A percentile compares a stretch with the other conserved stretches of the same genome.
phyloP scores from a whole-genome alignment of 1,140 invertebrate genomes.

The Chionoecetes opilio region DNA sequence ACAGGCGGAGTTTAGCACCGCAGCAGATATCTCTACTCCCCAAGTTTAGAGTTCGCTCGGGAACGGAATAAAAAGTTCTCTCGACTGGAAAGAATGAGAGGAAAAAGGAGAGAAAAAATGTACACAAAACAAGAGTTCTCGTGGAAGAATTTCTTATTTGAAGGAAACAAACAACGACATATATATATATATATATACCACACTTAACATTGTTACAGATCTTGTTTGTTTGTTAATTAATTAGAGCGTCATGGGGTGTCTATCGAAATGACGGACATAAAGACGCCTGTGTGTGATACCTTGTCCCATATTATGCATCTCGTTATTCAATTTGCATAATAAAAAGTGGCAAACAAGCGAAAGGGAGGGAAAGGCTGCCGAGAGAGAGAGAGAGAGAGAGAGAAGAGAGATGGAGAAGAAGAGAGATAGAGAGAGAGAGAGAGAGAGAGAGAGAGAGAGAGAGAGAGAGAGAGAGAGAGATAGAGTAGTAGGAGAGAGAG shows the following conservation, averaged over 20 bases:
- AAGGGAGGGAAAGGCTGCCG: background rate
- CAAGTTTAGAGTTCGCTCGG: slow-evolving; percentile 65
- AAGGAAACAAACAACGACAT: background rate
- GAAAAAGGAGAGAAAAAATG: slow-evolving; percentile 36
- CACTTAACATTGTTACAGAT: background rate
- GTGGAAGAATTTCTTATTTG: background rate
- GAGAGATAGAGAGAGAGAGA: slow-evolving; percentile 65
- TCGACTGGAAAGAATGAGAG: background rate
- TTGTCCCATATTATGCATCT: slow-evolving; percentile 65
- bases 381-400: slow-evolving; percentile 9
- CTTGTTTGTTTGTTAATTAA: background rate
- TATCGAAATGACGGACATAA: slow-evolving; percentile 21
- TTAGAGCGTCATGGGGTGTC: background rate
- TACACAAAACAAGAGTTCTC: slow-evolving; percentile 3
- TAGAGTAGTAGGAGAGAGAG: too few species aligned
- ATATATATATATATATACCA: slow-evolving; percentile 35
- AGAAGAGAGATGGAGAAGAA: slow-evolving; percentile 54
- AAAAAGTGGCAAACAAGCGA: slow-evolving; percentile 58
- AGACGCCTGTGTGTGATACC: slow-evolving; percentile 39
- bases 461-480: slow-evolving; percentile 66
- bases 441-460: slow-evolving; percentile 68
- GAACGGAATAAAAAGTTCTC: slow-evolving; percentile 62
- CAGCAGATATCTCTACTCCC: slow-evolving; percentile 73
- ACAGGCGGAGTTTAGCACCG: slow-evolving; percentile 72
- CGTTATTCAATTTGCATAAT: slow-evolving; percentile 64